phyloP scores from a whole-genome alignment of 2,113 vertebrate species.

The Labrus mixtus region DNA sequence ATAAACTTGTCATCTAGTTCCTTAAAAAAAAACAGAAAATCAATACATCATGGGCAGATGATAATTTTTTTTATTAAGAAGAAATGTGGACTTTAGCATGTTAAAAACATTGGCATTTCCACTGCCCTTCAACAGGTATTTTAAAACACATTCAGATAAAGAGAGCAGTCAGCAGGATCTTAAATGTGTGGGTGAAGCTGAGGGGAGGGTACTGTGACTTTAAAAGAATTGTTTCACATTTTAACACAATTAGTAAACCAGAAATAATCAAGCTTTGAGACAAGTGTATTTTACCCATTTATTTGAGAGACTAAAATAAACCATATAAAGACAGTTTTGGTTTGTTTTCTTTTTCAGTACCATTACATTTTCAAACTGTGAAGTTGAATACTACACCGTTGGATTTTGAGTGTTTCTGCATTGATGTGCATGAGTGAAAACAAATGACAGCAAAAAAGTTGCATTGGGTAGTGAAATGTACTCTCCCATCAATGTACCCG shows the following conservation, averaged over 20 bases:
- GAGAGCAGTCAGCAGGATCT: not conserved
- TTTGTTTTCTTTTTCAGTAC: conserved; percentile 34
- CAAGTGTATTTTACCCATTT: conserved; percentile 27
- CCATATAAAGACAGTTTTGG: conserved; percentile 6
- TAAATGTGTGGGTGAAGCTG: not conserved
- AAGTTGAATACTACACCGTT: not conserved
- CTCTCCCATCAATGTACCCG: not conserved
- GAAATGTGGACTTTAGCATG: too few species aligned
- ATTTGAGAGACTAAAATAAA: conserved; percentile 62
- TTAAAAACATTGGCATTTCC: not conserved
- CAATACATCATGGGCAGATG: not conserved
- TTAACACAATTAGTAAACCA: not conserved
- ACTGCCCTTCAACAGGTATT: not conserved
- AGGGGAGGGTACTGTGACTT: not conserved
- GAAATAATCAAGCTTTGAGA: not conserved
- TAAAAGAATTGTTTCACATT: not conserved
- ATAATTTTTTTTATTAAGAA: not conserved
- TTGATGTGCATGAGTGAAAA: not conserved
- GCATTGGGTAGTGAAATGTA: conserved; percentile 4
- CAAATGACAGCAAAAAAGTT: not conserved
- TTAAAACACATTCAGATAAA: not conserved
- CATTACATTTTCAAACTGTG: not conserved
- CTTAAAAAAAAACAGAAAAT: too few species aligned
- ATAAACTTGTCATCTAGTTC: too few species aligned
- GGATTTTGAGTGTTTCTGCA: not conserved